Evolutionary conservation across 2,113 vertebrate species (phyloP).

Genomic region (Todiramphus saurophagus): DNA sequence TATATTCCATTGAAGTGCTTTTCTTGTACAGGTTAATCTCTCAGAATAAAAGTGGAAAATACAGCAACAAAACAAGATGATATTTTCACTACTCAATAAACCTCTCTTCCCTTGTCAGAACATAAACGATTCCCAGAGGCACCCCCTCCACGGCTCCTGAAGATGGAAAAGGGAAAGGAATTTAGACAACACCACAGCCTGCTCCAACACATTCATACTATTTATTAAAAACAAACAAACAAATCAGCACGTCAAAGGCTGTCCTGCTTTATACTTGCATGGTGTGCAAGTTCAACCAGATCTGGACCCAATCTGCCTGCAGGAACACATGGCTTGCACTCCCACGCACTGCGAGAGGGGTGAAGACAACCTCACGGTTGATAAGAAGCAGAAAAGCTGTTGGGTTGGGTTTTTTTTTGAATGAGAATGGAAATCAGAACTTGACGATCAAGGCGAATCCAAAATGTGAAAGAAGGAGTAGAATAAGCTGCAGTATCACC

Average conservation of each 20-base stretch:
- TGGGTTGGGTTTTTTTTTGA: rapidly evolving
- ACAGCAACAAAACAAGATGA: slow-evolving; percentile 44
- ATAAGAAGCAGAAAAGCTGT: not conserved
- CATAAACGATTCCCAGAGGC: slow-evolving; percentile 58
- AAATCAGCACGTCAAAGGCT: not conserved
- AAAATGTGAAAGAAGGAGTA: not conserved
- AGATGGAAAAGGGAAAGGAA: slow-evolving; percentile 13
- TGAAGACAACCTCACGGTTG: not conserved
- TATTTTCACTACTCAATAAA: slow-evolving; percentile 58
- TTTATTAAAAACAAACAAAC: not conserved
- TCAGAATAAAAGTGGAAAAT: slow-evolving; percentile 52
- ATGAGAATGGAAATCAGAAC: not conserved
- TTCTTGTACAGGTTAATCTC: slow-evolving; percentile 63
- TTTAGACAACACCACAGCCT: not conserved
- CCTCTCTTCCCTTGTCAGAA: slow-evolving; percentile 38
- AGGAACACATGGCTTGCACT: not conserved
- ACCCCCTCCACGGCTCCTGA: not conserved
- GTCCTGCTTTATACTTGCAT: not conserved
- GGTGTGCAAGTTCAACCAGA: not conserved
- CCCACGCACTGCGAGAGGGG: not conserved
- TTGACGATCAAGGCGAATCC: not conserved
- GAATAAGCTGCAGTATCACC: not conserved
- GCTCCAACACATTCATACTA: not conserved
- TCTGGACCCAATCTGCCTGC: not conserved
- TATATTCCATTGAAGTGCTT: slow-evolving; percentile 50